phyloP scores from a whole-genome alignment of 2,888 invertebrate genomes.

The Nymphalis urticae region DNA sequence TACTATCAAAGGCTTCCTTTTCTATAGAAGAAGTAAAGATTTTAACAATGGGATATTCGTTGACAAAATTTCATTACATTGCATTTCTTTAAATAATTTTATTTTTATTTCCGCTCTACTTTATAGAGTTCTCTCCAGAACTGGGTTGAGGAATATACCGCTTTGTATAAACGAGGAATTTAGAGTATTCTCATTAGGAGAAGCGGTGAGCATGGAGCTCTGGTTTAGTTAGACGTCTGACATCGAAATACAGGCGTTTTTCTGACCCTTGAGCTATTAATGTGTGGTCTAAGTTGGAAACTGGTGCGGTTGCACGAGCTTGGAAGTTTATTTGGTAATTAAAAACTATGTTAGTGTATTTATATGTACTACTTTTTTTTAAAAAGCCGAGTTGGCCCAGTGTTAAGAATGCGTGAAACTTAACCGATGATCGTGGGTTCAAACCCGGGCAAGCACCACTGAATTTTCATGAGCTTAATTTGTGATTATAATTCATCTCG shows the following conservation, averaged over 20 bases:
- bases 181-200: slow-evolving; percentile 4
- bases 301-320: too few species aligned
- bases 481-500: too few species aligned
- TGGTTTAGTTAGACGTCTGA: not conserved
- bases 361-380: too few species aligned
- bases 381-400: too few species aligned
- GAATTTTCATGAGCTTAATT: too few species aligned
- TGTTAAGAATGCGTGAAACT: too few species aligned
- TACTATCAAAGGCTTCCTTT: too few species aligned
- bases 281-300: not conserved
- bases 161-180: not conserved
- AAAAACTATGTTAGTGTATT: too few species aligned
- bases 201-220: not conserved
- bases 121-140: not conserved
- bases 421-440: not conserved
- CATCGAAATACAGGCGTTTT: slow-evolving; percentile 1
- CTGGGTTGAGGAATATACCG: not conserved
- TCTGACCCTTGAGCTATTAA: not conserved
- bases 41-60: too few species aligned
- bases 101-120: not conserved
- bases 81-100: not conserved
- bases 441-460: too few species aligned
- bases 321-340: too few species aligned
- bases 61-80: not conserved
- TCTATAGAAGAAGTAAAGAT: too few species aligned